Percentiles rank a stretch among this genome's conserved stretches.
phyloP scores from a whole-genome alignment of 2,888 invertebrate genomes.

The Lampropteryx suffumata region DNA sequence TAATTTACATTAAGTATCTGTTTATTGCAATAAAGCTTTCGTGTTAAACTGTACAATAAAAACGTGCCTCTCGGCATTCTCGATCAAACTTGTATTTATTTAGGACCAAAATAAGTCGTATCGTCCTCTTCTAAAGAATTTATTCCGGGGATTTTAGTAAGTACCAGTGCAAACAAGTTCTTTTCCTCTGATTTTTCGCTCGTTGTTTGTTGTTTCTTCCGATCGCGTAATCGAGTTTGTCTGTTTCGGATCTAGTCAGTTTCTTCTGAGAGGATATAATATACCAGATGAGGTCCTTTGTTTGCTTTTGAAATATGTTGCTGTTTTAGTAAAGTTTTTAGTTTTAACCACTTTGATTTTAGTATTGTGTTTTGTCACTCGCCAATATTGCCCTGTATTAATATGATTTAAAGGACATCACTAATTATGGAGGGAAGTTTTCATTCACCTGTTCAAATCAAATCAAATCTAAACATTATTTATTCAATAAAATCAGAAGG shows the following conservation, averaged over 20 bases:
- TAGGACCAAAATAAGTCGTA: slow-evolving; percentile 47
- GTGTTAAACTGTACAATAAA: slow-evolving; percentile 17
- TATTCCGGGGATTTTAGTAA: slow-evolving; percentile 58
- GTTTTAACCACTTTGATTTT: no score
- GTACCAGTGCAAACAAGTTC: slow-evolving; percentile 58
- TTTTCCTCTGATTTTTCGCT: slow-evolving; percentile 65
- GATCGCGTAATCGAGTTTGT: slow-evolving; percentile 67
- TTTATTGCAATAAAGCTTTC: slow-evolving; percentile 18
- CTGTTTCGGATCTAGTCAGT: slow-evolving; percentile 52
- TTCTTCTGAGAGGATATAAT: slow-evolving; percentile 39
- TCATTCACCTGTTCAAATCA: no score
- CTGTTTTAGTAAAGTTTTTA: no score
- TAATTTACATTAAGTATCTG: slow-evolving; percentile 5
- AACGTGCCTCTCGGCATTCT: slow-evolving; percentile 13
- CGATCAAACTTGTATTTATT: slow-evolving; percentile 35
- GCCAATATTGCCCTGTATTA: no score
- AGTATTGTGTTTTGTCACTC: no score
- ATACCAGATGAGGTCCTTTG: background rate
- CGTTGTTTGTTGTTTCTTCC: slow-evolving; percentile 68
- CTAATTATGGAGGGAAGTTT: no score
- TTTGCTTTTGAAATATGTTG: no score
- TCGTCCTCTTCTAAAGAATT: slow-evolving; percentile 47
- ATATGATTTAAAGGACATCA: no score
- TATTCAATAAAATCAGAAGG: no score
- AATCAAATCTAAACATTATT: no score